Evolutionary conservation across 2,888 invertebrate species (phyloP), one percentile per base, ranked within the genome.

Genomic region (Phorcus lineatus): DNA sequence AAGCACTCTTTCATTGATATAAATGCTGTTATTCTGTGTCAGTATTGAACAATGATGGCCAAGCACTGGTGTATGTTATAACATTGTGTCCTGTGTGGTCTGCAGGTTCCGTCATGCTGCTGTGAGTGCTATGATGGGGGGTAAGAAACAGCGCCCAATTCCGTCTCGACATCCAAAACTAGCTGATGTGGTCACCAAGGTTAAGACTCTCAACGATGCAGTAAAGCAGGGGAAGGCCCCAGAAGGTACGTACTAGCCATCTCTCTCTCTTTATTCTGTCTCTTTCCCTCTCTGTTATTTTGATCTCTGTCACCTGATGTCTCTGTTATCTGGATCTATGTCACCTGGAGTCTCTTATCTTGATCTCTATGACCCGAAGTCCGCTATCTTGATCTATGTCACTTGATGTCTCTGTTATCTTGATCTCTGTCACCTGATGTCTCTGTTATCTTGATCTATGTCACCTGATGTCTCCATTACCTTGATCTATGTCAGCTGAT

Each of bases 81-180:
- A 47, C 47, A 47, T 47, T 47, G 7, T 13, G 47, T 47, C 47
- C 47, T 47, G 47, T 47, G 47, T 47, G 1, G 9, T 13, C 4
- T 47, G 13, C 82, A 92, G 92, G 78, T 91, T 92, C 82, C 88
- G 92, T 4, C 91, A 91, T 86, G 91, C 91, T 13, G 90, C 91
- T 16, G 89, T 92, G 2, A 87, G 89, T 74, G 87, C 90, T 0
- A 85, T 92, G 86, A 83, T 90, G 77, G 91, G 91, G 22, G 82
- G 86, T 47, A 78, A 75, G 54, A 74, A 66, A 36, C 40, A 74
- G 47, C 47, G 75, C 11, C 76, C 70, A 19, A 66, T 62, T 47
- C 19, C 54, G 66, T 77, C 53, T 62, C 57, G 74, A 19, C 79
- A 79, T 36, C 82, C 81, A 17, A 75, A 78, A 16, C 84, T 88